These are phyloP conservation scores for Prosopocoilus inquinatus DNA, from an alignment of 2,888 invertebrate species.

Conservation along the genomic window DNA sequence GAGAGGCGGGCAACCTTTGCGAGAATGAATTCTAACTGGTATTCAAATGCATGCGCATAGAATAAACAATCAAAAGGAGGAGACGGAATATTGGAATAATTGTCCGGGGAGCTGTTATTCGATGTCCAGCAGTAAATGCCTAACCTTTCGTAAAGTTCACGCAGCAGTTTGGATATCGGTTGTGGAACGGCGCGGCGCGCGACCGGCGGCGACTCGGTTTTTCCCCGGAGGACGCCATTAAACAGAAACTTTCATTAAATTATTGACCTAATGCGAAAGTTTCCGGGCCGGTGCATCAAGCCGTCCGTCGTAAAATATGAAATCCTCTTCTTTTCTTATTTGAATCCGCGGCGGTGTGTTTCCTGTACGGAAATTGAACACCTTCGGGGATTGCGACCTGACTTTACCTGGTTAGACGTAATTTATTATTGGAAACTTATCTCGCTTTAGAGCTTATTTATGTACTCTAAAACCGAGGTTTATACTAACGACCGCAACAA, in stretches of 20 bases:
- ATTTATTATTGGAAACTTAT: constrained; percentile 2
- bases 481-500: too few relatives aligned
- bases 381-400: not conserved
- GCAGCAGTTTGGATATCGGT: constrained; percentile 25
- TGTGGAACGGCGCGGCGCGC: constrained; percentile 26
- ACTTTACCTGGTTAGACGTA: not conserved
- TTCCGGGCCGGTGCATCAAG: constrained; percentile 19
- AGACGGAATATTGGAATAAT: constrained; percentile 20
- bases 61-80: constrained; percentile 6
- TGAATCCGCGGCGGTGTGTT: not conserved
- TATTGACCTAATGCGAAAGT: constrained; percentile 26
- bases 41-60: constrained; percentile 1
- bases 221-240: constrained; percentile 23
- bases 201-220: too few relatives aligned
- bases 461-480: too few relatives aligned
- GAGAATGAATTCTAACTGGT: not conserved
- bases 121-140: constrained; percentile 30
- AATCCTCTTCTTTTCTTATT: not conserved
- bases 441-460: not conserved
- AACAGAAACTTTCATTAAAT: constrained; percentile 31
- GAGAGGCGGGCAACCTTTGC: too few relatives aligned
- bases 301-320: not conserved
- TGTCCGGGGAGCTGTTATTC: constrained; percentile 30
- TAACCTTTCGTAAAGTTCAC: constrained; percentile 31
- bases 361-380: not conserved